These are phyloP conservation scores for Meliscaeva auricollis DNA, from an alignment of 2,888 invertebrate genomes.

Conservation along the genomic window DNA sequence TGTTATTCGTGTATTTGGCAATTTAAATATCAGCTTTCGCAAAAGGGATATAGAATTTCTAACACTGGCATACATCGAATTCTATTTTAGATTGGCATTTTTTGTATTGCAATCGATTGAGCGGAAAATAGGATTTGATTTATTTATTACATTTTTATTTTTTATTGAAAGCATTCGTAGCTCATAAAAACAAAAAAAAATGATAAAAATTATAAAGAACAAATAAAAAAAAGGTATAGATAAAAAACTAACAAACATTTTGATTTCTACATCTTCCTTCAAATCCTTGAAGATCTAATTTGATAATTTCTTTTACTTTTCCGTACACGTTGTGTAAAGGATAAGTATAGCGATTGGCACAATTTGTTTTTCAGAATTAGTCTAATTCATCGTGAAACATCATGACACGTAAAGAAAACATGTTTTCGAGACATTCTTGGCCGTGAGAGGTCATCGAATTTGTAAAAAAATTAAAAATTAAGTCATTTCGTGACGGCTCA, in stretches of 20 bases:
- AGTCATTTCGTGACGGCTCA: too few relatives aligned
- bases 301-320: too few relatives aligned
- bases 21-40: conserved; percentile 20
- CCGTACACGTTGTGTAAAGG: too few relatives aligned
- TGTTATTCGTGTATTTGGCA: conserved; percentile 9
- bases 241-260: background rate
- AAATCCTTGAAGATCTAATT: too few relatives aligned
- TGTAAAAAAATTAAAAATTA: too few relatives aligned
- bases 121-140: conserved; percentile 39
- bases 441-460: too few relatives aligned
- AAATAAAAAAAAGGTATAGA: background rate
- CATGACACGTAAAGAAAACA: too few relatives aligned
- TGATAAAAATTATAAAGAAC: background rate
- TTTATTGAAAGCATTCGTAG: background rate
- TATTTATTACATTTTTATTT: conserved; percentile 19
- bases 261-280: too few relatives aligned
- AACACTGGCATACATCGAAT: background rate
- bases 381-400: too few relatives aligned
- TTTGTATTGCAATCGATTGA: conserved; percentile 14
- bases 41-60: conserved; percentile 13
- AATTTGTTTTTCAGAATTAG: too few relatives aligned
- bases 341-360: too few relatives aligned
- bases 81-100: conserved; percentile 22
- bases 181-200: background rate
- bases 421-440: too few relatives aligned